Percentiles rank a stretch among this genome's conserved stretches.
These are phyloP conservation scores for Sturnira hondurensis DNA, from an alignment of 2,113 vertebrate genomes.

Conservation along the genomic window DNA sequence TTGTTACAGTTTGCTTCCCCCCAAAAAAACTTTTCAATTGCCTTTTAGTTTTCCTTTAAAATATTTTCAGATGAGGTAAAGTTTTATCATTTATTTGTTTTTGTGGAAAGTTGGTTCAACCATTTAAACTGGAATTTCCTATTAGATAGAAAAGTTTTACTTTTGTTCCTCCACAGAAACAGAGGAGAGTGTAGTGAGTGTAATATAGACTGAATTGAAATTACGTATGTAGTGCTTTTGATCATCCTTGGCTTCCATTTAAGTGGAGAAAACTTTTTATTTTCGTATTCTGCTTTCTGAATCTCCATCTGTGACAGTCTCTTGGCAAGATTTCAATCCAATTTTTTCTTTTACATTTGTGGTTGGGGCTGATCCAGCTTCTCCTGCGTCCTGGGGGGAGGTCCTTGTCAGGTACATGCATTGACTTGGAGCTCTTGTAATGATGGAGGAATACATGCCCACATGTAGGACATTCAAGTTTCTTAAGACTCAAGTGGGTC, in stretches of 20 bases:
- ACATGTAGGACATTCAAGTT: not conserved
- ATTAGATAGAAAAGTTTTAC: slow-evolving; percentile 4
- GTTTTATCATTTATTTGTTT: not conserved
- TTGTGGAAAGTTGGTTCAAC: not conserved
- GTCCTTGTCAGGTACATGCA: not conserved
- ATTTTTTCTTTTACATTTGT: slow-evolving; percentile 25
- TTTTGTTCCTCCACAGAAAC: not conserved
- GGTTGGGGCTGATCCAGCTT: slow-evolving; percentile 14
- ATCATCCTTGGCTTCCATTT: slow-evolving; percentile 40
- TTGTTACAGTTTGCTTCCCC: not conserved
- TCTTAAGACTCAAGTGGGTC: not conserved
- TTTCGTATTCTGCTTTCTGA: slow-evolving; percentile 13
- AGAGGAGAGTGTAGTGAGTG: slow-evolving; percentile 4
- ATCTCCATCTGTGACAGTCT: slow-evolving; percentile 45
- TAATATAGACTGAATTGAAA: slow-evolving; percentile 15
- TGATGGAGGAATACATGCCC: not conserved
- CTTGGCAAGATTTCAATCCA: slow-evolving; percentile 18
- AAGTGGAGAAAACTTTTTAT: slow-evolving; percentile 35
- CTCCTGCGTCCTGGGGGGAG: not conserved
- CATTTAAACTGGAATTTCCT: not conserved
- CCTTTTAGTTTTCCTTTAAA: not conserved
- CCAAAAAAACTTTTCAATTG: not conserved
- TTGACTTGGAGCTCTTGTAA: not conserved
- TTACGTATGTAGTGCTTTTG: slow-evolving; percentile 24
- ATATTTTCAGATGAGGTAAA: not conserved